phyloP scores from a whole-genome alignment of 2,113 vertebrate genomes.

The Paraplagusia blochii region DNA sequence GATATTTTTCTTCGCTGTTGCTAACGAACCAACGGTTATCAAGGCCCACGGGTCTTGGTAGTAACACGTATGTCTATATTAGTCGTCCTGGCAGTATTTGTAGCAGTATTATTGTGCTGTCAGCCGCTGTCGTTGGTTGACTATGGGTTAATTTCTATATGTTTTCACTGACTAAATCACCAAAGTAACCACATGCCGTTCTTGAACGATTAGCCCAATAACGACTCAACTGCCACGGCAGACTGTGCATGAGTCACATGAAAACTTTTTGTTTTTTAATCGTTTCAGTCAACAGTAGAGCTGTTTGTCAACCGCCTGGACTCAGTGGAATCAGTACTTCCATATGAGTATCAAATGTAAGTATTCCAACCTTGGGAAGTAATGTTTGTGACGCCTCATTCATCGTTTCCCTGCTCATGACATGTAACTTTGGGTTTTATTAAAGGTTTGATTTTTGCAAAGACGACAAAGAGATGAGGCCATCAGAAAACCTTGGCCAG shows the following conservation, averaged over 20 bases:
- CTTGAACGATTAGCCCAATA: no score
- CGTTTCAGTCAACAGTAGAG: slow-evolving; percentile 83
- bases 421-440: slow-evolving; percentile 1
- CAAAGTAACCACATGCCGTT: no score
- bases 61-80: not conserved
- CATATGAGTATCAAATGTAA: slow-evolving; percentile 97
- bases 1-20: not conserved
- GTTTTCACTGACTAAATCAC: no score
- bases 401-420: not conserved
- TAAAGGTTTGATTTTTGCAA: slow-evolving; percentile 96
- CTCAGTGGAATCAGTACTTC: slow-evolving; percentile 97
- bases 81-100: no score
- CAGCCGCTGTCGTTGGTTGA: no score
- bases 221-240: no score
- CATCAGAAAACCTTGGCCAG: slow-evolving; percentile 97
- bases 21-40: slow-evolving; percentile 5
- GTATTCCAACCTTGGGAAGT: slow-evolving; percentile 47
- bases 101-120: no score
- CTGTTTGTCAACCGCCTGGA: slow-evolving; percentile 97
- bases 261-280: slow-evolving; percentile 1
- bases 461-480: slow-evolving; percentile 83
- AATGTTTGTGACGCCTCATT: not conserved
- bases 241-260: not conserved
- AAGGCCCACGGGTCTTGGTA: slow-evolving; percentile 51
- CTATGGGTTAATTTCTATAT: no score